Percentiles rank a stretch among this genome's conserved stretches.
These are phyloP conservation scores for Lacanobia oleracea DNA, from an alignment of 2,888 invertebrate genomes.

Conservation along the genomic window DNA sequence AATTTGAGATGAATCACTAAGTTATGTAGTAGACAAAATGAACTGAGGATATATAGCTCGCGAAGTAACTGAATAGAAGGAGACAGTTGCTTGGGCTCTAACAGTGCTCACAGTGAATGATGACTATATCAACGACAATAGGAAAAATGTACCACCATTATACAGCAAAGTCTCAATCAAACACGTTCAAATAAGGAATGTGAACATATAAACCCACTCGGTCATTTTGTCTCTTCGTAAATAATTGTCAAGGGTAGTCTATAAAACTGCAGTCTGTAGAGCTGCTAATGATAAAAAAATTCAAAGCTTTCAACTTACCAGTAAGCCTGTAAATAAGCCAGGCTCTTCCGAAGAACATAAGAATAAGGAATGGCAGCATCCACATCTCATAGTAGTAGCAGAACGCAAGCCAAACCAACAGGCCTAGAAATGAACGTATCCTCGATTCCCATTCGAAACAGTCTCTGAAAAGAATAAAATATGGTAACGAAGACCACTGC, in stretches of 20 bases:
- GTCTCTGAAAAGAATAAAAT: conserved; percentile 91
- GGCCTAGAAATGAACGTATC: conserved; percentile 95
- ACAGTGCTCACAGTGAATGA: background rate
- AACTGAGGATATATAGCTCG: background rate
- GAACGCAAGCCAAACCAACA: conserved; percentile 95
- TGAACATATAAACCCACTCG: background rate
- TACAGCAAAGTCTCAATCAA: background rate
- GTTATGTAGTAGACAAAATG: background rate
- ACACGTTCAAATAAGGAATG: background rate
- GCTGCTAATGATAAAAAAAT: no score
- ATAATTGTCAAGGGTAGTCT: no score
- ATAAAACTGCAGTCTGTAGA: background rate
- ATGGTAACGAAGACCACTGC: background rate
- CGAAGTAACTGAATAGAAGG: background rate
- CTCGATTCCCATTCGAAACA: conserved; percentile 99
- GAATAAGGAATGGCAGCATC: conserved; percentile 96
- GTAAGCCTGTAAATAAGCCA: conserved; percentile 88
- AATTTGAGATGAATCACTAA: background rate
- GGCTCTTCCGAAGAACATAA: conserved; percentile 94
- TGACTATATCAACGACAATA: background rate
- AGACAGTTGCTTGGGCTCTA: background rate
- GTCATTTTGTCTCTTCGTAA: background rate
- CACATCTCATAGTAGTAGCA: conserved; percentile 99
- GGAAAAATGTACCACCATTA: background rate
- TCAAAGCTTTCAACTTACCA: conserved; percentile 72